Evolutionary conservation across 2,888 invertebrate genomes (phyloP).

Genomic region (Limnephilus rhombicus): DNA sequence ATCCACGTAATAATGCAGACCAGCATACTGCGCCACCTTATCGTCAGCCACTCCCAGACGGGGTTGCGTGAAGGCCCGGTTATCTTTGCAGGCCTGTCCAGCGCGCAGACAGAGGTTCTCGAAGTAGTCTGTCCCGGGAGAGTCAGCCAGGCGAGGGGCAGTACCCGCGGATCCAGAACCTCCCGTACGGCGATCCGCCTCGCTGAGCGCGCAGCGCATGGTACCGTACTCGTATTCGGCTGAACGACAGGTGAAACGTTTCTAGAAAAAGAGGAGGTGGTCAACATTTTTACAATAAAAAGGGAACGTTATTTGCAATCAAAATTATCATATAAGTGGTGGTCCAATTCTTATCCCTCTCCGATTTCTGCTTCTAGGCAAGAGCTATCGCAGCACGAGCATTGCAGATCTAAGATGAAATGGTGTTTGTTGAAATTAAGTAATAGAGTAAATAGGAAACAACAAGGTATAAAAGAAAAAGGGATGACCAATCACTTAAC

Average conservation of each 20-base stretch:
- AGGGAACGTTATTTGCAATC: background rate
- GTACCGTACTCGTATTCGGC: conserved; percentile 96
- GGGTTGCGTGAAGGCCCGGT: conserved; percentile 87
- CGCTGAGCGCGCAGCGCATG: conserved; percentile 93
- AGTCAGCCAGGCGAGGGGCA: conserved; percentile 93
- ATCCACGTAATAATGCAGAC: conserved; percentile 94
- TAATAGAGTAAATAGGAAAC: too few relatives aligned
- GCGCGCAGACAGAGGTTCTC: conserved; percentile 92
- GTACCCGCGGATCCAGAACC: conserved; percentile 71
- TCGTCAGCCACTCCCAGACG: conserved; percentile 94
- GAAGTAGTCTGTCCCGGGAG: conserved; percentile 80
- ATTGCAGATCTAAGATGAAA: background rate
- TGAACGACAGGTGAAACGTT: conserved; percentile 93
- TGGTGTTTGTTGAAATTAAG: too few relatives aligned
- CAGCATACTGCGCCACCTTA: conserved; percentile 94
- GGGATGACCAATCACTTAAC: too few relatives aligned
- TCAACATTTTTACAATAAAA: background rate
- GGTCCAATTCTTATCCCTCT: too few relatives aligned
- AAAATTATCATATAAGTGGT: too few relatives aligned
- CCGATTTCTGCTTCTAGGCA: too few relatives aligned
- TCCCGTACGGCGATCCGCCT: conserved; percentile 89
- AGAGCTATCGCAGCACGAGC: too few relatives aligned
- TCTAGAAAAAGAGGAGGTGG: conserved; percentile 75
- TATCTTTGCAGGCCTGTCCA: conserved; percentile 92
- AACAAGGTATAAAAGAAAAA: too few relatives aligned